Percentiles rank a stretch among this genome's conserved stretches.
Evolutionary conservation across 2,888 invertebrate species (phyloP).

Genomic region (Amiota mariae): DNA sequence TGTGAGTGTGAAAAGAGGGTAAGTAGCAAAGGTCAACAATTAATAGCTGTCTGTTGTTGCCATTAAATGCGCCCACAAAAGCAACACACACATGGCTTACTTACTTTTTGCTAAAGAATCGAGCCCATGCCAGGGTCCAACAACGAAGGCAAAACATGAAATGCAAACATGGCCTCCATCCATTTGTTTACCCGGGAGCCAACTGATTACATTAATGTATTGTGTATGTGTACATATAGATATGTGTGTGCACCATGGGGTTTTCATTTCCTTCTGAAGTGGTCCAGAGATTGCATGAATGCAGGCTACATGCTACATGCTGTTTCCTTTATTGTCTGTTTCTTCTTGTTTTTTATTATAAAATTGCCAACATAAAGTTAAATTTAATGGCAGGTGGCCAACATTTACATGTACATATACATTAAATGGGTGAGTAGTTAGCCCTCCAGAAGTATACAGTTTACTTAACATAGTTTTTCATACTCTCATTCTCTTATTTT

Average conservation of each 20-base stretch:
- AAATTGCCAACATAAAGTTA: constrained; percentile 58
- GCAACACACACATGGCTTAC: background rate
- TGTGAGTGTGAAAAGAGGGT: background rate
- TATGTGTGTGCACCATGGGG: background rate
- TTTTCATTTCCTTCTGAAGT: too few species aligned
- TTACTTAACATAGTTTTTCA: background rate
- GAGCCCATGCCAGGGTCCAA: background rate
- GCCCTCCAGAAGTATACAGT: constrained; percentile 21
- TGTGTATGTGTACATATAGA: background rate
- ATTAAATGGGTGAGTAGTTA: constrained; percentile 52
- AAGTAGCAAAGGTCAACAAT: constrained; percentile 41
- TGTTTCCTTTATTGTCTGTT: constrained; percentile 40
- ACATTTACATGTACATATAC: constrained; percentile 59
- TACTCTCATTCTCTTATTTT: background rate
- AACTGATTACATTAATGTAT: too few species aligned
- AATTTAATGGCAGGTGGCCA: constrained; percentile 57
- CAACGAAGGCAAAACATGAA: background rate
- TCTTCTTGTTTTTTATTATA: constrained; percentile 15
- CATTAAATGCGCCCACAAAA: constrained; percentile 4
- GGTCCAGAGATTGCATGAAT: too few species aligned
- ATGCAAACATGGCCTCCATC: too few species aligned
- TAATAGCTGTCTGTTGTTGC: constrained; percentile 39
- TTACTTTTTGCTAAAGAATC: too few species aligned
- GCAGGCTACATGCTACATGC: too few species aligned
- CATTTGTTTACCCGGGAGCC: constrained; percentile 35